Evolutionary conservation across 2,797 vertebrate genomes (phyloP).

Genomic region (Oryzias dopingdopingensis): DNA sequence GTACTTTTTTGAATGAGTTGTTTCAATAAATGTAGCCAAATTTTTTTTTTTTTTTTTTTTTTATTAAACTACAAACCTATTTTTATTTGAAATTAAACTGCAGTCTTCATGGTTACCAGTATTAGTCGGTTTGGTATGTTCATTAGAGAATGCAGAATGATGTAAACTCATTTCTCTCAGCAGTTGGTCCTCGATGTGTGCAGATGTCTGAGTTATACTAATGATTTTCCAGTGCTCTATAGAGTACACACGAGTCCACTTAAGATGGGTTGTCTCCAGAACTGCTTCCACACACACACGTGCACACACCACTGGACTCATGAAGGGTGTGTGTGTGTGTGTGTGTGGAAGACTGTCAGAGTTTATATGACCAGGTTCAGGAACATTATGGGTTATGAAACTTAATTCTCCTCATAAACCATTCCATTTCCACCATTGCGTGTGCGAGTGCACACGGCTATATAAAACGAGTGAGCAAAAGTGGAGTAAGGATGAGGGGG

Average conservation of each 20-base stretch:
- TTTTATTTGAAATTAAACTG: background rate
- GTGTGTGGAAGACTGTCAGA: slow-evolving; percentile 27
- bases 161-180: slow-evolving; percentile 13
- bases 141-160: background rate
- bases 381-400: slow-evolving; percentile 64
- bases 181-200: slow-evolving; percentile 4
- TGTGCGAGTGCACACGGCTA: slow-evolving; percentile 23
- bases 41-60: too few relatives aligned
- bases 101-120: background rate
- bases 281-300: slow-evolving; percentile 46
- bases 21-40: too few relatives aligned
- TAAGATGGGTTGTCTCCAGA: slow-evolving; percentile 48
- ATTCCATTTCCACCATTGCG: slow-evolving; percentile 57
- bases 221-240: slow-evolving; percentile 44
- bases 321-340: slow-evolving; percentile 21
- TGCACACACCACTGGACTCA: slow-evolving; percentile 49
- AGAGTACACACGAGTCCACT: slow-evolving; percentile 36
- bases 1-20: too few relatives aligned
- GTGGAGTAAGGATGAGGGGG: background rate
- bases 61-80: too few relatives aligned
- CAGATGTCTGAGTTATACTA: slow-evolving; percentile 41
- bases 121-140: background rate
- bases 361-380: slow-evolving; percentile 55
- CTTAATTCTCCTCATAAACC: slow-evolving; percentile 58
- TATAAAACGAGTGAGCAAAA: slow-evolving; percentile 17